Evolutionary conservation across 2,888 invertebrate genomes (phyloP).

Genomic region (Drosophila demipolita): DNA sequence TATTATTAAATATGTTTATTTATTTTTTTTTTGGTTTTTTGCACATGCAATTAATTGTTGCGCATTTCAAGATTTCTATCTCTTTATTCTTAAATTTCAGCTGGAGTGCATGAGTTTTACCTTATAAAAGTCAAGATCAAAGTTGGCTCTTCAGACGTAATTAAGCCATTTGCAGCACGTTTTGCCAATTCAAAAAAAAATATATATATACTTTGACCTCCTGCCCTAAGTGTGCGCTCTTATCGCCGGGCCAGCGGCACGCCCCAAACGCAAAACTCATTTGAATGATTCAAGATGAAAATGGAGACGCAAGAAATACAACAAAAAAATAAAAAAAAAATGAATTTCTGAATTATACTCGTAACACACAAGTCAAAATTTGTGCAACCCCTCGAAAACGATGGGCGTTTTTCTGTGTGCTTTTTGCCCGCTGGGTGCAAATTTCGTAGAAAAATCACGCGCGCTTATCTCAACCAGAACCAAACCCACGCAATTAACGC

Average conservation of each 20-base stretch:
- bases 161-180: conserved; percentile 78
- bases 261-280: conserved; percentile 57
- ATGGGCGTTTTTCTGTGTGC: conserved; percentile 35
- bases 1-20: background rate
- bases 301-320: conserved; percentile 14
- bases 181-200: conserved; percentile 74
- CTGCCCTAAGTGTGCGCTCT: conserved; percentile 45
- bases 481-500: conserved; percentile 83
- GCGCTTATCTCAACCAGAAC: conserved; percentile 80
- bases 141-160: conserved; percentile 68
- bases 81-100: conserved; percentile 5
- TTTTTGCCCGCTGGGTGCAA: conserved; percentile 69
- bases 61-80: conserved; percentile 26
- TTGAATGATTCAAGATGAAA: conserved; percentile 48
- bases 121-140: conserved; percentile 65
- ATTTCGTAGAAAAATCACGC: conserved; percentile 82
- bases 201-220: conserved; percentile 45
- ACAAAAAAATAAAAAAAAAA: conserved; percentile 20
- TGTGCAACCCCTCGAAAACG: conserved; percentile 34
- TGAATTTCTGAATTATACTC: conserved; percentile 37
- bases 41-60: conserved; percentile 21
- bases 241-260: conserved; percentile 58
- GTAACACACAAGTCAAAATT: conserved; percentile 50
- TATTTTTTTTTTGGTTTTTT: background rate
- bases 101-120: conserved; percentile 19